Evolutionary conservation across 2,797 vertebrate genomes (phyloP).

Genomic region (Macroramphosus scolopax): DNA sequence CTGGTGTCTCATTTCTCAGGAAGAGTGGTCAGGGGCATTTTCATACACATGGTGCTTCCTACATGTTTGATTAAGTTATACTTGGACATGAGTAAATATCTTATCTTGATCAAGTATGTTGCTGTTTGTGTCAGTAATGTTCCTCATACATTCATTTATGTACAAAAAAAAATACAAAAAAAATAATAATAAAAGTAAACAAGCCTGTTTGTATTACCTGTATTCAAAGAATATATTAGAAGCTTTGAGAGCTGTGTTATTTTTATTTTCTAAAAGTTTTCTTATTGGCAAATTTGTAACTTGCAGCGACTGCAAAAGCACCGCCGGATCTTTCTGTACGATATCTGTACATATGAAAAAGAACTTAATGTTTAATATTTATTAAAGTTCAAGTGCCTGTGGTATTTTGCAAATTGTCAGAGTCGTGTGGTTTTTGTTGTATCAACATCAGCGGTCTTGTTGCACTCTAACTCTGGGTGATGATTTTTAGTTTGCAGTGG

Average conservation of each 20-base stretch:
- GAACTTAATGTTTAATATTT: slow-evolving; percentile 93
- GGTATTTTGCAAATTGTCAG: slow-evolving; percentile 82
- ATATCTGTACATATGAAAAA: slow-evolving; percentile 91
- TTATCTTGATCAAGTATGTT: slow-evolving; percentile 29
- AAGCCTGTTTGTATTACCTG: slow-evolving; percentile 69
- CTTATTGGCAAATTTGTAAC: slow-evolving; percentile 71
- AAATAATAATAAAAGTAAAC: slow-evolving; percentile 17
- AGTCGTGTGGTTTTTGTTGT: slow-evolving; percentile 50
- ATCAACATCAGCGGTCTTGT: too few relatives aligned
- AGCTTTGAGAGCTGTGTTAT: slow-evolving; percentile 67
- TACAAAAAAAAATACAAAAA: slow-evolving; percentile 52
- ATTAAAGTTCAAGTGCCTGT: slow-evolving; percentile 89
- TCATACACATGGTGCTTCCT: slow-evolving; percentile 33
- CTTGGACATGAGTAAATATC: too few relatives aligned
- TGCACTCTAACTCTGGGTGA: too few relatives aligned
- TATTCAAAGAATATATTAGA: slow-evolving; percentile 71
- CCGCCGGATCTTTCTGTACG: slow-evolving; percentile 77
- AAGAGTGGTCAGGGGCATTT: slow-evolving; percentile 32
- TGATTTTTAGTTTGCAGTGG: too few relatives aligned
- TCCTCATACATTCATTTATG: slow-evolving; percentile 61
- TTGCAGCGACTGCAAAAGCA: slow-evolving; percentile 71
- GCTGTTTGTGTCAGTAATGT: slow-evolving; percentile 39
- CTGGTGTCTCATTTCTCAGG: slow-evolving; percentile 51
- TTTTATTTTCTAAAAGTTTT: slow-evolving; percentile 57
- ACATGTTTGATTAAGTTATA: background rate